phyloP scores from a whole-genome alignment of 2,888 invertebrate genomes.

The Iselma pallidipennis region DNA sequence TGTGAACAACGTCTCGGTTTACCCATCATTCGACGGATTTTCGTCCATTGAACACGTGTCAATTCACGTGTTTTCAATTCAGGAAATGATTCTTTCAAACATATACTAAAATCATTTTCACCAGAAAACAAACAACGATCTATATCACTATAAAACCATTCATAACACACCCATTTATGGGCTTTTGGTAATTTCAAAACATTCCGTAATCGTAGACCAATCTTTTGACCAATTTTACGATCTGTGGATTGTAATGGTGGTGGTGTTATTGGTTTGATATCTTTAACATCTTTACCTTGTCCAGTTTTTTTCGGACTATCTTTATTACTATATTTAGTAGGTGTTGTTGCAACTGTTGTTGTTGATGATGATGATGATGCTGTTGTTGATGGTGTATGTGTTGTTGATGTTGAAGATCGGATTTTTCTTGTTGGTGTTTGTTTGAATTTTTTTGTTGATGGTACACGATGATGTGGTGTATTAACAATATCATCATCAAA shows the following conservation, averaged over 20 bases:
- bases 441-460: conserved; percentile 70
- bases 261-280: conserved; percentile 46
- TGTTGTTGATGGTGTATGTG: conserved; percentile 70
- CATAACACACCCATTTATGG: conserved; percentile 99
- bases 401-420: conserved; percentile 33
- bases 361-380: conserved; percentile 60
- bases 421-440: conserved; percentile 59
- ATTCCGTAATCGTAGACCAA: conserved; percentile 87
- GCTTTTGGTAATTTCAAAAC: conserved; percentile 96
- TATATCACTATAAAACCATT: conserved; percentile 99
- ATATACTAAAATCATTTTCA: conserved; percentile 95
- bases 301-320: conserved; percentile 11
- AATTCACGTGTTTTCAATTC: conserved; percentile 83
- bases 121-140: conserved; percentile 93
- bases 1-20: conserved; percentile 94
- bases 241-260: conserved; percentile 68
- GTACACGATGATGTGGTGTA: conserved; percentile 73
- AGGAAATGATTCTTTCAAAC: conserved; percentile 92
- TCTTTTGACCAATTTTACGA: conserved; percentile 84
- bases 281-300: conserved; percentile 21
- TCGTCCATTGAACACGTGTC: conserved; percentile 92
- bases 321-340: conserved; percentile 29
- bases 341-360: conserved; percentile 37
- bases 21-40: conserved; percentile 94
- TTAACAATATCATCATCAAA: conserved; percentile 89